A percentile compares a stretch with the other conserved stretches of the same genome.
Conservation (phyloP, 2,113 vertebrate species). For the Hydropotes inermis region DNA sequence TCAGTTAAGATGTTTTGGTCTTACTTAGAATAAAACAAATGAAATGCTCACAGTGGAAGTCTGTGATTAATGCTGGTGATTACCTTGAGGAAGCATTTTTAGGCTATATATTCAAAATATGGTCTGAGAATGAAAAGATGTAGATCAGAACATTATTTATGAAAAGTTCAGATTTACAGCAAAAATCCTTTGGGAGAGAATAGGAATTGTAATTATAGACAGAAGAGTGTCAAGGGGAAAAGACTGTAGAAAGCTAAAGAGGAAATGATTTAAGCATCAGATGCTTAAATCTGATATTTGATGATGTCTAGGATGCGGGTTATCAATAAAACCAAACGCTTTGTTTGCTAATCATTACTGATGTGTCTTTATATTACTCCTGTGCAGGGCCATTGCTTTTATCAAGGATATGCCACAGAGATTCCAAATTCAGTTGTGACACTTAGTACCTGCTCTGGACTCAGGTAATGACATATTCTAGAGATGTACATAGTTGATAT, state of each 20-base stretch:
- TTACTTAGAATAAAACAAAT: not conserved
- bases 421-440: constrained; percentile 34
- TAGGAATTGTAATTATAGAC: not conserved
- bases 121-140: not conserved
- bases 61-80: not conserved
- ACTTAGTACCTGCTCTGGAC: constrained; percentile 60
- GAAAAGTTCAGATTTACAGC: not conserved
- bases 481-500: not conserved
- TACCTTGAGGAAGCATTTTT: not conserved
- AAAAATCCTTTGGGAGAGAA: not conserved
- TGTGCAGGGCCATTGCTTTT: constrained; percentile 59
- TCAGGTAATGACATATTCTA: constrained; percentile 55
- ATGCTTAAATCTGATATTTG: not conserved
- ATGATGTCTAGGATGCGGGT: not conserved
- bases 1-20: not conserved
- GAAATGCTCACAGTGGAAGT: not conserved
- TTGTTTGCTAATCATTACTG: not conserved
- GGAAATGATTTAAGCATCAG: no score
- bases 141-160: not conserved
- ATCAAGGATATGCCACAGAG: constrained; percentile 49
- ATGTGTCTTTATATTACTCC: not conserved
- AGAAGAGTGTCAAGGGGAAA: not conserved
- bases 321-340: not conserved
- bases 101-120: not conserved
- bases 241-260: not conserved